These are phyloP conservation scores for Leontopithecus rosalia DNA, from an alignment of 2,797 vertebrate genomes.

Conservation along the genomic window DNA sequence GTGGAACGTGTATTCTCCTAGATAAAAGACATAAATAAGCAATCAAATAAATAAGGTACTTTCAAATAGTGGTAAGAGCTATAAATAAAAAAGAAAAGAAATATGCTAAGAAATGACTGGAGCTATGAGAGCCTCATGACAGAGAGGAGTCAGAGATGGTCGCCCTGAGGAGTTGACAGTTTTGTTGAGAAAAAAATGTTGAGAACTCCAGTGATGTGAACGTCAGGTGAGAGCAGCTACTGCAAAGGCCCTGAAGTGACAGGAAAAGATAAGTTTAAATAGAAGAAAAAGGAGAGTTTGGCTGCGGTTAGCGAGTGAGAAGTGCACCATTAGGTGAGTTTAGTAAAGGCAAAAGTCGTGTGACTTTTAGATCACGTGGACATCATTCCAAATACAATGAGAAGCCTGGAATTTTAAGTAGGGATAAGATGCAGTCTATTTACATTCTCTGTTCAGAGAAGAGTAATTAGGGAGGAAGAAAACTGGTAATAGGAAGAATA, in stretches of 20 bases:
- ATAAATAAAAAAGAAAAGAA: neutral
- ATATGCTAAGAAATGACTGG: neutral
- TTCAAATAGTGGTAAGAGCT: neutral
- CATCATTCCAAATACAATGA: neutral
- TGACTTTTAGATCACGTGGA: neutral
- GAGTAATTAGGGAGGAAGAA: neutral
- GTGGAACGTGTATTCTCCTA: neutral
- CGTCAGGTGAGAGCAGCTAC: neutral
- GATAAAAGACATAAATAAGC: neutral
- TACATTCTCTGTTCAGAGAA: neutral
- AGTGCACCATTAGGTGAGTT: neutral
- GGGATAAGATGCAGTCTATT: neutral
- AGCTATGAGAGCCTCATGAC: neutral
- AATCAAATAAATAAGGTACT: neutral
- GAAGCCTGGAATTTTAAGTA: neutral
- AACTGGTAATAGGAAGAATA: neutral
- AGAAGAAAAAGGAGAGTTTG: neutral
- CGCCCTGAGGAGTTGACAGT: neutral
- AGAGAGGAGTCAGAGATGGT: neutral
- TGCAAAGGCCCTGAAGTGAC: neutral
- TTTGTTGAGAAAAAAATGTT: neutral
- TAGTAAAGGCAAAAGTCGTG: neutral
- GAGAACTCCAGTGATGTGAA: neutral
- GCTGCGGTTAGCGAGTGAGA: neutral
- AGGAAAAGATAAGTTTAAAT: neutral